Evolutionary conservation across 1,140 invertebrate species (phyloP).

Genomic region (Caenorhabditis elegans): DNA sequence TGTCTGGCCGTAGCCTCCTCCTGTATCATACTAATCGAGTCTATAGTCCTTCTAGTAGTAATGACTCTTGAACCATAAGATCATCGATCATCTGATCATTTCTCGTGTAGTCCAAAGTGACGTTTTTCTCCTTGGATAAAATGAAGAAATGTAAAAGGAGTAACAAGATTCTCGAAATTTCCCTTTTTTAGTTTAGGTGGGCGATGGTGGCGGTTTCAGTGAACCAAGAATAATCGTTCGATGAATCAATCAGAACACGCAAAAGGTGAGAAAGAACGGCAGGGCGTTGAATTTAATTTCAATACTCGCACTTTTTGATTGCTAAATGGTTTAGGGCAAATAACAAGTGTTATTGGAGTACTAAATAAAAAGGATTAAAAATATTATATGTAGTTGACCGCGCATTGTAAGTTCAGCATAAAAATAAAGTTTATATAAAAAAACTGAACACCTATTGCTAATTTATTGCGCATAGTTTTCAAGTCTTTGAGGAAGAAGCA

Average conservation of each 20-base stretch:
- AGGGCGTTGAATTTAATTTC: too few species aligned
- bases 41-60: neutral
- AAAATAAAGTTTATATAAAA: too few species aligned
- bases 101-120: neutral
- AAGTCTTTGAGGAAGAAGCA: too few species aligned
- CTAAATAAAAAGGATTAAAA: too few species aligned
- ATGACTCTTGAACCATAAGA: neutral
- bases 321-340: too few species aligned
- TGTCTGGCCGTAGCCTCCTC: neutral
- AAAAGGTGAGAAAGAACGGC: neutral
- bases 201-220: neutral
- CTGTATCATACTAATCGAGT: neutral
- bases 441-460: too few species aligned
- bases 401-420: too few species aligned
- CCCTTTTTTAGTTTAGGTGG: neutral
- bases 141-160: neutral
- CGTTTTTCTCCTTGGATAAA: neutral
- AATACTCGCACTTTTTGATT: too few species aligned
- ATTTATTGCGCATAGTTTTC: too few species aligned
- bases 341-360: too few species aligned
- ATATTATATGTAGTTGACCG: too few species aligned
- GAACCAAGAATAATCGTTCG: neutral
- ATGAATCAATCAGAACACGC: neutral
- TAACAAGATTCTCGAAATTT: neutral
- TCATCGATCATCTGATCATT: constrained; percentile 18